Evolutionary conservation across 1,140 invertebrate genomes (phyloP).

Genomic region (Pogonognathellus flavescens): DNA sequence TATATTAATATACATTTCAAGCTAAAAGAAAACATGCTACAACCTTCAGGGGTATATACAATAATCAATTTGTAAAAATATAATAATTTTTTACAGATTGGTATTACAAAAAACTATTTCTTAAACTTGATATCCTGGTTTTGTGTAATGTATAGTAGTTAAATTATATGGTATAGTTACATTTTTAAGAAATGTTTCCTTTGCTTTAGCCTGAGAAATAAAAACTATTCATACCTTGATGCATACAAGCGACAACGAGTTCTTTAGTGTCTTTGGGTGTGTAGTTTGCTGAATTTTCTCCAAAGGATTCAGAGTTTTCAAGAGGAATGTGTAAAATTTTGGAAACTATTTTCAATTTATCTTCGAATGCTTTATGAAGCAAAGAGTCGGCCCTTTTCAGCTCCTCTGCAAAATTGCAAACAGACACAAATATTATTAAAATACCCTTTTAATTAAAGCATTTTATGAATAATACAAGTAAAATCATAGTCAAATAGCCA

Average conservation of each 20-base stretch:
- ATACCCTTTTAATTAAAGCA: background rate
- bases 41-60: no score
- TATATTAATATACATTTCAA: no score
- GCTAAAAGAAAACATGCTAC: no score
- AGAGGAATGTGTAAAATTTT: slow-evolving; percentile 80
- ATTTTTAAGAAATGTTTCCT: no score
- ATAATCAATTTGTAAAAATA: no score
- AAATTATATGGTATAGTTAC: no score
- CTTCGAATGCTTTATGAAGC: slow-evolving; percentile 79
- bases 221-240: slow-evolving; percentile 74
- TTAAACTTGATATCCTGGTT: no score
- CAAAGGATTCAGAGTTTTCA: slow-evolving; percentile 72
- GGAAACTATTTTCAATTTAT: slow-evolving; percentile 82
- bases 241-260: slow-evolving; percentile 79
- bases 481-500: background rate
- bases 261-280: slow-evolving; percentile 77
- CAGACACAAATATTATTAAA: slow-evolving; percentile 4
- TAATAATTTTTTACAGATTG: no score
- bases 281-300: slow-evolving; percentile 69
- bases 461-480: background rate
- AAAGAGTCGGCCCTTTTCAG: slow-evolving; percentile 80
- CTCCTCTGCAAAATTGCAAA: slow-evolving; percentile 74
- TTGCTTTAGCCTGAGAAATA: background rate
- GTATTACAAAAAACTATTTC: no score
- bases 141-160: no score